phyloP scores from a whole-genome alignment of 1,140 invertebrate genomes.

The Nomia melanderi region DNA sequence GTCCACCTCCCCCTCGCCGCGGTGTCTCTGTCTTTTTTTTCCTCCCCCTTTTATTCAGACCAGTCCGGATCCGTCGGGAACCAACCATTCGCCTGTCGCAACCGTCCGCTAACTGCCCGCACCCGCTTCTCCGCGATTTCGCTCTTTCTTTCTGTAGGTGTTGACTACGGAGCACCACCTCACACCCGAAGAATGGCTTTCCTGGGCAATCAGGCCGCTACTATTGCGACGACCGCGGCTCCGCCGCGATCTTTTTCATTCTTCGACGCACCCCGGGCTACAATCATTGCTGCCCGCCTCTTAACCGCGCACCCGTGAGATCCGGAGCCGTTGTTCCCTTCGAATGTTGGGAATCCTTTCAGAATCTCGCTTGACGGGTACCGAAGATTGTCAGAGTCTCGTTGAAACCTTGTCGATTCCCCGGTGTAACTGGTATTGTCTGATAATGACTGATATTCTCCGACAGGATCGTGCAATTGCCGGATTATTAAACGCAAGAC shows the following conservation, averaged over 20 bases:
- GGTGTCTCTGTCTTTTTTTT: slow-evolving; percentile 23
- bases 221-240: too few relatives aligned
- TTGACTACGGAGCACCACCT: neutral
- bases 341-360: too few relatives aligned
- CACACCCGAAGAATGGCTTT: neutral
- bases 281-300: neutral
- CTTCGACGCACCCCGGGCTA: neutral
- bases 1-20: too few relatives aligned
- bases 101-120: slow-evolving; percentile 19
- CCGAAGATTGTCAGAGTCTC: too few relatives aligned
- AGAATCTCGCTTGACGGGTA: too few relatives aligned
- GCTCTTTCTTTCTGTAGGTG: slow-evolving; percentile 8
- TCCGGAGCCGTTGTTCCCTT: neutral
- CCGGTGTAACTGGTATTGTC: too few relatives aligned
- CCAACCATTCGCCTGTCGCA: slow-evolving; percentile 38
- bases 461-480: too few relatives aligned
- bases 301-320: neutral
- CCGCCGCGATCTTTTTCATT: neutral
- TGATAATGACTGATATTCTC: too few relatives aligned
- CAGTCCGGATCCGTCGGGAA: slow-evolving; percentile 53
- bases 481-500: too few relatives aligned
- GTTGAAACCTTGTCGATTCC: too few relatives aligned
- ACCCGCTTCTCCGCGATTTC: slow-evolving; percentile 11
- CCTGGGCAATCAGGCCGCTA: neutral
- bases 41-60: slow-evolving; percentile 6